Conservation (phyloP, 1,140 invertebrate genomes). For the Akabosia matsudoensis region DNA sequence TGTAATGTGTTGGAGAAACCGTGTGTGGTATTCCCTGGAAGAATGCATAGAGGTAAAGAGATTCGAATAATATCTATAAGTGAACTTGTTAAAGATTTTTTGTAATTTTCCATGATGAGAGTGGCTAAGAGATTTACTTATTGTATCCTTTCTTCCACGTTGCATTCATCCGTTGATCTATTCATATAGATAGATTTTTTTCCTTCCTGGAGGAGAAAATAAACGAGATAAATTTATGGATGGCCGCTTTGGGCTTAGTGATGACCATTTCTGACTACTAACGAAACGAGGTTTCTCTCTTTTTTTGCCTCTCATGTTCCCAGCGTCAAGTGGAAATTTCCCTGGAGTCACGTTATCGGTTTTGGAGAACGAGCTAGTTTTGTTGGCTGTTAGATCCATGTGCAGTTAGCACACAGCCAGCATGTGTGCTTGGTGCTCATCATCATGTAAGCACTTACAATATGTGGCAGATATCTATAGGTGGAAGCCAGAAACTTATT, state of each 20-base stretch:
- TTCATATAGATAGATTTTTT: background rate
- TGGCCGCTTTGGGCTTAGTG: slow-evolving; percentile 17
- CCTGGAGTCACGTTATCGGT: slow-evolving; percentile 21
- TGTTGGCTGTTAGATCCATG: background rate
- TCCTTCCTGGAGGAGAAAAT: slow-evolving; percentile 9
- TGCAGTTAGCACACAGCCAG: background rate
- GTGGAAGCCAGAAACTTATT: background rate
- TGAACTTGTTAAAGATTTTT: no score
- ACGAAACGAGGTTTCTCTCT: background rate
- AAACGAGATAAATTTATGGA: slow-evolving; percentile 24
- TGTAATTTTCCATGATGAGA: background rate
- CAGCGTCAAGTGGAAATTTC: slow-evolving; percentile 10
- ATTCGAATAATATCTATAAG: no score
- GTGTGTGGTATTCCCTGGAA: no score
- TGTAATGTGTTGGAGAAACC: no score
- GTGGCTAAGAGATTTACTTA: background rate
- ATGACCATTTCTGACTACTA: slow-evolving; percentile 25
- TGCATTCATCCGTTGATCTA: background rate
- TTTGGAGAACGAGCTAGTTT: slow-evolving; percentile 10
- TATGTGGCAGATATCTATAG: background rate
- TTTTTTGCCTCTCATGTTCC: slow-evolving; percentile 8
- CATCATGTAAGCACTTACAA: no score
- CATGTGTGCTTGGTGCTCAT: no score
- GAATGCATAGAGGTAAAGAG: no score
- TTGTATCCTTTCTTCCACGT: background rate